These are phyloP conservation scores for Triplophysa tibetana DNA, from an alignment of 2,113 vertebrate species.

Conservation along the genomic window DNA sequence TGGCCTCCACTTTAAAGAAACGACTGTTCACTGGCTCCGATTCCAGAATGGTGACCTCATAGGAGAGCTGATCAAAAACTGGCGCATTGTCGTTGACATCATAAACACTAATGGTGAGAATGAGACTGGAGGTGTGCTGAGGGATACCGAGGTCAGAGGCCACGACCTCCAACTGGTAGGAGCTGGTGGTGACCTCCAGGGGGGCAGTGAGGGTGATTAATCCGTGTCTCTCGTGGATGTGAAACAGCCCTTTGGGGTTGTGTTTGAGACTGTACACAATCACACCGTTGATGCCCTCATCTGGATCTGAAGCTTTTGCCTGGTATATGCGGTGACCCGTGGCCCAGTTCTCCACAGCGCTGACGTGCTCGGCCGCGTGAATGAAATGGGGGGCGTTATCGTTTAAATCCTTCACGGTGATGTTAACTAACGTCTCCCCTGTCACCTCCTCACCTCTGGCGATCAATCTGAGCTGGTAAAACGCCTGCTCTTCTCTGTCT, in stretches of 20 bases:
- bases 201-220: conserved; percentile 83
- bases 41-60: conserved; percentile 90
- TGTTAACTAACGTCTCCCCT: conserved; percentile 87
- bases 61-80: conserved; percentile 94
- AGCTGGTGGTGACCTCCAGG: conserved; percentile 85
- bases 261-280: conserved; percentile 90
- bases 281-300: conserved; percentile 88
- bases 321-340: conserved; percentile 92
- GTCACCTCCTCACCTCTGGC: conserved; percentile 89
- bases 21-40: conserved; percentile 93
- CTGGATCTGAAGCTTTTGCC: conserved; percentile 87
- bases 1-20: conserved; percentile 93
- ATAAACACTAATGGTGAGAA: conserved; percentile 89
- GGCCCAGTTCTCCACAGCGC: conserved; percentile 95
- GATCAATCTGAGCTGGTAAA: conserved; percentile 91
- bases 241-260: conserved; percentile 87
- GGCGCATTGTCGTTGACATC: conserved; percentile 96
- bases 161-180: conserved; percentile 89
- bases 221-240: conserved; percentile 84
- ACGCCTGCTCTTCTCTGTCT: conserved; percentile 91
- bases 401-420: conserved; percentile 95
- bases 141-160: conserved; percentile 91
- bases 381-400: conserved; percentile 92
- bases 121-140: conserved; percentile 80
- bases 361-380: conserved; percentile 85